Evolutionary conservation across 2,797 vertebrate species (phyloP), one percentile per base, ranked within the genome.

Genomic region (Sorex maritimensis): DNA sequence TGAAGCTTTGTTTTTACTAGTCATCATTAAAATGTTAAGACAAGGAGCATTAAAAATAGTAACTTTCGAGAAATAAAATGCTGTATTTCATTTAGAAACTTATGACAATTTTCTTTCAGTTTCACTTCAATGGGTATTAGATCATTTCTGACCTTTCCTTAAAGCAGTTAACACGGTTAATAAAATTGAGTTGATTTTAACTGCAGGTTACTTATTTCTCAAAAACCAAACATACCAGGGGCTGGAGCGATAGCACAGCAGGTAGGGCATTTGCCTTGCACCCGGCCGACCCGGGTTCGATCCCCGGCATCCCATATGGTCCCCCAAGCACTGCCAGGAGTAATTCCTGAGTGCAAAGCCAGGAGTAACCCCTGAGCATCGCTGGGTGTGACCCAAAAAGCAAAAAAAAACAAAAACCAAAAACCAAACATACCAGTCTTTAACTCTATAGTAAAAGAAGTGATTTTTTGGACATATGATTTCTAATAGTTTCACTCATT

Each of bases 1-100:
- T 71, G 4, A 80, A 19, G 14, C n/a, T 75, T 75, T 52, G 52
- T 46, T 92, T 68, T 68, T 52, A 0, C 72, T 77, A 55, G 2
- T 85, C 21, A 1, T 83, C 17, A 87, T 61, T 92, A 78, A 75
- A 93, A 0, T 79, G 69, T 24, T 90, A 81, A 65, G 5, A 38
- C 79, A 88, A 6, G 28, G 68, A 74, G 13, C 88, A 90, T 80
- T 68, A 65, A 12, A 88, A 67, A 8, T 61, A 55, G 13, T 73
- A 92, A 88, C 8, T 65, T 85, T 17, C 58, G 38, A 85, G 78
- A 95, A 88, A 30, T 79, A 46, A 71, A 55, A 87, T 73, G 5
- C 2, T 67, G 8, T 38, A 23, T 81, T 21, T 58, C 23, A 75
- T 34, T 41, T 79, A n/a, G 13, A 74, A 84, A 81, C 19, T 69